These are phyloP conservation scores for Penaeus chinensis DNA, from an alignment of 1,140 invertebrate species.

Conservation along the genomic window DNA sequence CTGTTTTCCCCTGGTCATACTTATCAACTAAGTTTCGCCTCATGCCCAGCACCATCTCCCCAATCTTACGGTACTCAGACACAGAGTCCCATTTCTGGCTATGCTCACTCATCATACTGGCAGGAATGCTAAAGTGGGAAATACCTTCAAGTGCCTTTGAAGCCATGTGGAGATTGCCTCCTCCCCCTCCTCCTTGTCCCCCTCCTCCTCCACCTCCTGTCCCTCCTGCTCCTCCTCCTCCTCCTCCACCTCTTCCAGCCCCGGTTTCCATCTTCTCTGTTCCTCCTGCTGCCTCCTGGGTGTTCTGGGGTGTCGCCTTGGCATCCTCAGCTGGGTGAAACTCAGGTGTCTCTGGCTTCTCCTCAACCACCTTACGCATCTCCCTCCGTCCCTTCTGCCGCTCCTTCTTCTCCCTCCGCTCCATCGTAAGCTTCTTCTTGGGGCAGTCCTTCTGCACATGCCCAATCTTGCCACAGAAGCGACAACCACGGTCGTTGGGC, in stretches of 20 bases:
- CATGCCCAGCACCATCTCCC: constrained; percentile 27
- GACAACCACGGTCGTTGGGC: constrained; percentile 74
- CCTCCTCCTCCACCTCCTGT: neutral
- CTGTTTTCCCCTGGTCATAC: constrained; percentile 10
- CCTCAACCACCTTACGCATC: constrained; percentile 18
- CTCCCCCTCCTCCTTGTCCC: constrained; percentile 3
- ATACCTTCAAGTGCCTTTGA: constrained; percentile 39
- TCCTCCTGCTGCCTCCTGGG: too few relatives aligned
- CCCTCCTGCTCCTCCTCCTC: neutral
- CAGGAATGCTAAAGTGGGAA: constrained; percentile 31
- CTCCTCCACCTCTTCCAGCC: neutral
- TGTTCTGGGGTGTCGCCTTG: too few relatives aligned
- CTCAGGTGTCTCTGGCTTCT: constrained; percentile 2
- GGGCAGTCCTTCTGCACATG: constrained; percentile 74
- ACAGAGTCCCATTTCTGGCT: constrained; percentile 28
- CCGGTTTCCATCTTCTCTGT: too few relatives aligned
- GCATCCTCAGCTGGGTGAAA: too few relatives aligned
- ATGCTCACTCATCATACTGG: constrained; percentile 42
- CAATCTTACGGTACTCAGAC: constrained; percentile 17
- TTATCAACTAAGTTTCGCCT: too few relatives aligned
- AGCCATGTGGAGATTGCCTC: neutral
- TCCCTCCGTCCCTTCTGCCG: constrained; percentile 46
- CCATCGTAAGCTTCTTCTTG: constrained; percentile 40
- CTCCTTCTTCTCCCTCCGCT: constrained; percentile 43
- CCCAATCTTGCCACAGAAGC: constrained; percentile 74